Evolutionary conservation across 2,113 vertebrate genomes (phyloP), one percentile per base, ranked within the genome.

Genomic region (Perognathus longimembris): DNA sequence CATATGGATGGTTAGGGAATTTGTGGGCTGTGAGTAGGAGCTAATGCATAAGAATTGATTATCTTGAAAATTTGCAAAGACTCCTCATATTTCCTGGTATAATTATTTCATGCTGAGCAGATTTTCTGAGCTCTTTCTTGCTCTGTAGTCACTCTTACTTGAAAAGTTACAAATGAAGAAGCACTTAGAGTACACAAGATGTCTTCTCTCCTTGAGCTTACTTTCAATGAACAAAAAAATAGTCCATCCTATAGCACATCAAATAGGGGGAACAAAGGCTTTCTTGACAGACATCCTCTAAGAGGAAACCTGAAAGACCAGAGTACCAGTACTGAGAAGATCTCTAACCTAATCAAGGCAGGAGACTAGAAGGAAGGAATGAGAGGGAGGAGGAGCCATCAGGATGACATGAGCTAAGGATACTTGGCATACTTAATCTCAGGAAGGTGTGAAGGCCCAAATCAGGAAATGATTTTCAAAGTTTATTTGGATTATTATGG

Each of bases 181-280:
- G 17, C 32, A 69, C 80, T 64, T 45, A 50, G 89, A 61, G 79
- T 30, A 70, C 24, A 28, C 14, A 76, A 71, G 21, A 42, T 14
- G 73, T 89, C 85, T 92, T n/a, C 28, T 92, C 5, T 77, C n/a
- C 78, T 88, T 30, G 3, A 66, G 34, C 54, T 84, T 83, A 63
- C 20, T 78, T 70, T 75, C 38, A 77, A 77, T 45, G 77, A 24
- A 85, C 57, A 57, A 84, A 82, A 81, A 89, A 67, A 74, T 21
- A 20, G 61, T 74, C 20, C 1, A 38, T 84, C 21, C 38, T 45
- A 12, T 7, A 45, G 12, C 5, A 4, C 71, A 76, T 18, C 22
- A 21, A 9, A 17, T 7, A 73, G 26, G 28, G 28, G 69, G 26
- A 83, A 1, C 26, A 64, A 84, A 82, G n/a, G 20, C 7, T 92